Percentiles rank a stretch among this genome's conserved stretches.
These are phyloP conservation scores for Drosophila vallismaia DNA, from an alignment of 2,888 invertebrate genomes.

Conservation along the genomic window DNA sequence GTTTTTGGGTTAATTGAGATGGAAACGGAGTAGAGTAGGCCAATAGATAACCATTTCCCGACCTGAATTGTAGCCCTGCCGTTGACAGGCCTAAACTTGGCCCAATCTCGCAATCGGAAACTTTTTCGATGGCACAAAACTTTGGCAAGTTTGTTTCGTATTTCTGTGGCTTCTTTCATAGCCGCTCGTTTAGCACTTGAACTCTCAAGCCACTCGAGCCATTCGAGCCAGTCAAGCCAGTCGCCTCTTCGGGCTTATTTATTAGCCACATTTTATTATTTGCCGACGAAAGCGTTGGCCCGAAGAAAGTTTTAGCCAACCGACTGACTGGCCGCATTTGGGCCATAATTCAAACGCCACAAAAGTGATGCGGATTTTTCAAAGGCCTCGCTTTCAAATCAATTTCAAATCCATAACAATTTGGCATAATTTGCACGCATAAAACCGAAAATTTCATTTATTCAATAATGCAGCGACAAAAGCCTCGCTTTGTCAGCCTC, in stretches of 20 bases:
- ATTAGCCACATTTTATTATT: slow-evolving; percentile 78
- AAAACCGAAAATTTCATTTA: slow-evolving; percentile 58
- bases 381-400: slow-evolving; percentile 49
- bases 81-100: slow-evolving; percentile 40
- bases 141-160: slow-evolving; percentile 54
- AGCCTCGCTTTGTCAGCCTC: slow-evolving; percentile 45
- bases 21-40: slow-evolving; percentile 15
- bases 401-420: slow-evolving; percentile 59
- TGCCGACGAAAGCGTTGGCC: slow-evolving; percentile 54
- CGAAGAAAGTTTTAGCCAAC: slow-evolving; percentile 14
- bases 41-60: slow-evolving; percentile 29
- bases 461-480: slow-evolving; percentile 55
- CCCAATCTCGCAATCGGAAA: slow-evolving; percentile 54
- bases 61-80: slow-evolving; percentile 19
- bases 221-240: slow-evolving; percentile 6
- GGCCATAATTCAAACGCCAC: slow-evolving; percentile 13
- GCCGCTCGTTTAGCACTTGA: slow-evolving; percentile 37
- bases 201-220: slow-evolving; percentile 5
- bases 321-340: slow-evolving; percentile 36
- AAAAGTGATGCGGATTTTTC: slow-evolving; percentile 23
- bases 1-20: slow-evolving; percentile 34
- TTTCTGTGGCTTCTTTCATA: slow-evolving; percentile 23
- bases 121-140: slow-evolving; percentile 55
- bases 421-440: slow-evolving; percentile 62
- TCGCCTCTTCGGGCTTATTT: slow-evolving; percentile 57